Percentiles rank a stretch among this genome's conserved stretches.
Evolutionary conservation across 2,888 invertebrate species (phyloP).

Genomic region (Torymus texanus): DNA sequence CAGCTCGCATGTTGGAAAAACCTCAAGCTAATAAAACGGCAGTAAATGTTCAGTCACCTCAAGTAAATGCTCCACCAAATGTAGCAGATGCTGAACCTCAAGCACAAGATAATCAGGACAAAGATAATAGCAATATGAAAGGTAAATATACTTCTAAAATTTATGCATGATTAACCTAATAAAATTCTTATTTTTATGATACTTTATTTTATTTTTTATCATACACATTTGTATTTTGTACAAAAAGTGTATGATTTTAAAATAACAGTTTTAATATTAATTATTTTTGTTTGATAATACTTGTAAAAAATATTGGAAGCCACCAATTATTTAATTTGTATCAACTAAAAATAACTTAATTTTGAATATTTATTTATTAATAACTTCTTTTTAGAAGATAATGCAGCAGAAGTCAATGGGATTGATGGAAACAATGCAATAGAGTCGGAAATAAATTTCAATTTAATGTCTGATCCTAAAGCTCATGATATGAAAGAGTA

Average conservation of each 20-base stretch:
- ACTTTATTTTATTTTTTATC: no score
- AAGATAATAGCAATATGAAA: slow-evolving; percentile 49
- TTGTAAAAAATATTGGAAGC: no score
- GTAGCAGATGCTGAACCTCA: slow-evolving; percentile 31
- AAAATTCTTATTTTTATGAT: neutral
- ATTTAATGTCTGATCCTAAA: slow-evolving; percentile 47
- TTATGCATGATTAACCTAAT: neutral
- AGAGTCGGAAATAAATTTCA: slow-evolving; percentile 45
- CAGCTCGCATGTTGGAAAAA: slow-evolving; percentile 48
- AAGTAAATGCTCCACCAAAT: slow-evolving; percentile 45
- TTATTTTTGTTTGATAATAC: no score
- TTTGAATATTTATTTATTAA: no score
- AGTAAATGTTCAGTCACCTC: no score
- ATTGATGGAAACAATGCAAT: slow-evolving; percentile 42
- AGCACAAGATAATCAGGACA: slow-evolving; percentile 43
- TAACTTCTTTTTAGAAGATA: slow-evolving; percentile 37
- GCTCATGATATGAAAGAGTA: slow-evolving; percentile 36
- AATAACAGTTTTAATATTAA: no score
- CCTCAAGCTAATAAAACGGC: slow-evolving; percentile 44
- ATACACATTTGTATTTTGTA: no score
- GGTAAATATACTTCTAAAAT: slow-evolving; percentile 29
- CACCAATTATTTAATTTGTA: no score
- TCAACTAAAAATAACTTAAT: no score
- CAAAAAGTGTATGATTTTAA: no score
- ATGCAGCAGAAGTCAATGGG: slow-evolving; percentile 48